phyloP scores from a whole-genome alignment of 2,113 vertebrate species.

The Probosciger aterrimus region DNA sequence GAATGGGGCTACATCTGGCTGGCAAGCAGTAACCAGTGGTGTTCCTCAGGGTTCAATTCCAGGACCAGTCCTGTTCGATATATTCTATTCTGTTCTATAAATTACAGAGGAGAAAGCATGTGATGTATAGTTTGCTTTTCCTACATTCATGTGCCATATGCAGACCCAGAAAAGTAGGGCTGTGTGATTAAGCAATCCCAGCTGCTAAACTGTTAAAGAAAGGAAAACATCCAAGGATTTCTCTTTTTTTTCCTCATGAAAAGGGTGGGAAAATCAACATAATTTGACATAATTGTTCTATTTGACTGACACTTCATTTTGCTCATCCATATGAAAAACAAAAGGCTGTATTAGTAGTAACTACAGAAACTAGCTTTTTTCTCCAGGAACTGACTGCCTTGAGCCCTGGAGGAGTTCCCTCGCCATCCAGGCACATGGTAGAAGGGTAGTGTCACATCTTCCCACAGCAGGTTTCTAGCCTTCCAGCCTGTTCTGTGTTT shows the following conservation, averaged over 20 bases:
- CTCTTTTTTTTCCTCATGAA: background rate
- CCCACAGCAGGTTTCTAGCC: background rate
- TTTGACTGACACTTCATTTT: background rate
- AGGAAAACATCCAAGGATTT: slow-evolving; percentile 28
- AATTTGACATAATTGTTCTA: background rate
- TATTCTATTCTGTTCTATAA: background rate
- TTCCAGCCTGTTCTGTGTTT: background rate
- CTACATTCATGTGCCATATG: background rate
- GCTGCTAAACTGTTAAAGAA: slow-evolving; percentile 16
- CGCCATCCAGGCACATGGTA: background rate
- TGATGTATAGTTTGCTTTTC: background rate
- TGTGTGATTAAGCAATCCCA: slow-evolving; percentile 32
- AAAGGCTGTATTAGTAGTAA: background rate
- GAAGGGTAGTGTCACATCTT: background rate
- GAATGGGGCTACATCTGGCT: background rate
- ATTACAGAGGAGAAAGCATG: background rate
- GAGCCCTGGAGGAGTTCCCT: background rate
- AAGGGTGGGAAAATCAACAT: background rate
- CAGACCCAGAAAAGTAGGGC: background rate
- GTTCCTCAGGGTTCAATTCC: background rate
- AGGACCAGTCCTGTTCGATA: background rate
- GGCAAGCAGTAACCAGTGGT: background rate
- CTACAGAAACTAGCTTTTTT: background rate
- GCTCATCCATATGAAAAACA: background rate
- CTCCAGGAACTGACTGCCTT: background rate